Conservation (phyloP, 2,888 invertebrate genomes). For the Tridacna gigas region DNA sequence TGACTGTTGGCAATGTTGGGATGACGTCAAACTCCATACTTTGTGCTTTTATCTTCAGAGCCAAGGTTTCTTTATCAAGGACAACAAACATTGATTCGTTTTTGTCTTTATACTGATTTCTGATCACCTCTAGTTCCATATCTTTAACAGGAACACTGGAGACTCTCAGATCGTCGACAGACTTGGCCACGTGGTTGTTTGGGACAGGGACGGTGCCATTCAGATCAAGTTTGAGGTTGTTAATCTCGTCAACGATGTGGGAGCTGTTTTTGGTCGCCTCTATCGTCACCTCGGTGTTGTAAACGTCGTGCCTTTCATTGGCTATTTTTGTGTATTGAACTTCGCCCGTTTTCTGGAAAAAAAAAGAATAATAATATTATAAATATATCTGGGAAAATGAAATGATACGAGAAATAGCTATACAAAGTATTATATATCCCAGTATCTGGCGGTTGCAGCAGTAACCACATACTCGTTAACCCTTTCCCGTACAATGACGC, state of each 20-base stretch:
- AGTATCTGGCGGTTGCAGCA: too few species aligned
- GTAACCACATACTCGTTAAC: too few species aligned
- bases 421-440: too few species aligned
- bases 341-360: not conserved
- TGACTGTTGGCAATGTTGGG: not conserved
- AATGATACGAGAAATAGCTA: too few species aligned
- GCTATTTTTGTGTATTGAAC: not conserved
- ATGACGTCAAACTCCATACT: conserved; percentile 36
- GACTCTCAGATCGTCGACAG: conserved; percentile 10
- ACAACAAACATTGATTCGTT: conserved; percentile 7
- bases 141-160: conserved; percentile 11
- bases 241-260: not conserved
- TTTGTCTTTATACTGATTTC: not conserved
- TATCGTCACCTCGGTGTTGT: conserved; percentile 14
- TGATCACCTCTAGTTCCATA: conserved; percentile 10
- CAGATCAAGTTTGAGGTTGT: not conserved
- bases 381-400: too few species aligned
- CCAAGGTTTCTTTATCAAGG: conserved; percentile 17
- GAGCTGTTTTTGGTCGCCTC: not conserved
- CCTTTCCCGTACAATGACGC: too few species aligned
- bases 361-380: too few species aligned
- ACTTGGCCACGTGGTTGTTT: not conserved
- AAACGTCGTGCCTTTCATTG: conserved; percentile 2
- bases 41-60: conserved; percentile 28
- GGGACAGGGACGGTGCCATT: not conserved